Conservation (phyloP, 2,888 invertebrate species). For the Salticus scenicus region DNA sequence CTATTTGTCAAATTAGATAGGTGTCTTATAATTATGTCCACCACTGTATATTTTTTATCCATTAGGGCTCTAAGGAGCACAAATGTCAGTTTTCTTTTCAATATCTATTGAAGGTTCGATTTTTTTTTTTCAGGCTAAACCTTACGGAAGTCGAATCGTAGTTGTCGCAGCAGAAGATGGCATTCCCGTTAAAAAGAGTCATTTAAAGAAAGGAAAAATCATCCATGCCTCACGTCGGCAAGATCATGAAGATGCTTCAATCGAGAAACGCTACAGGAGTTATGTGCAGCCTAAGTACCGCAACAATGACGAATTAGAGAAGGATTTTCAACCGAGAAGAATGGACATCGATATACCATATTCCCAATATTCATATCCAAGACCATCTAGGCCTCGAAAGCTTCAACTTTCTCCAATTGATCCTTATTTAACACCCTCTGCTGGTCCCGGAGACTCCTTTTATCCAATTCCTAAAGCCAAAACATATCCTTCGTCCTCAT, state of each 20-base stretch:
- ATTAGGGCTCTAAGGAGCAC: too few relatives aligned
- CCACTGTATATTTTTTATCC: too few relatives aligned
- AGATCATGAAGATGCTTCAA: slow-evolving; percentile 5
- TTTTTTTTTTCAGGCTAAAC: too few relatives aligned
- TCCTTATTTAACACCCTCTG: slow-evolving; percentile 43
- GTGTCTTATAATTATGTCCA: too few relatives aligned
- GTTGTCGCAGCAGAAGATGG: not conserved
- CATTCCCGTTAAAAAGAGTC: slow-evolving; percentile 24
- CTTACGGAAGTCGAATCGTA: slow-evolving; percentile 23
- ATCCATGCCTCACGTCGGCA: slow-evolving; percentile 37
- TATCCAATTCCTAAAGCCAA: slow-evolving; percentile 45
- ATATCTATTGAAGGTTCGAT: too few relatives aligned
- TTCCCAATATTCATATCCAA: not conserved
- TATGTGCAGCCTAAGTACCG: slow-evolving; percentile 57
- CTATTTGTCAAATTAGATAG: too few relatives aligned
- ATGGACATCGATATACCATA: slow-evolving; percentile 21
- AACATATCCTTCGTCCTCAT: slow-evolving; percentile 20
- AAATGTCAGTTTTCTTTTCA: too few relatives aligned
- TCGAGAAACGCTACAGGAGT: slow-evolving; percentile 2
- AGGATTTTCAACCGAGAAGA: slow-evolving; percentile 35
- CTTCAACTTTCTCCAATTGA: slow-evolving; percentile 45
- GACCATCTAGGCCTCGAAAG: slow-evolving; percentile 4
- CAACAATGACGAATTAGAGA: slow-evolving; percentile 54
- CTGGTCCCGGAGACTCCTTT: slow-evolving; percentile 30
- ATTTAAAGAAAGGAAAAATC: slow-evolving; percentile 31